These are phyloP conservation scores for Tychaedon coryphoeus DNA, from an alignment of 2,113 vertebrate genomes.

Conservation along the genomic window DNA sequence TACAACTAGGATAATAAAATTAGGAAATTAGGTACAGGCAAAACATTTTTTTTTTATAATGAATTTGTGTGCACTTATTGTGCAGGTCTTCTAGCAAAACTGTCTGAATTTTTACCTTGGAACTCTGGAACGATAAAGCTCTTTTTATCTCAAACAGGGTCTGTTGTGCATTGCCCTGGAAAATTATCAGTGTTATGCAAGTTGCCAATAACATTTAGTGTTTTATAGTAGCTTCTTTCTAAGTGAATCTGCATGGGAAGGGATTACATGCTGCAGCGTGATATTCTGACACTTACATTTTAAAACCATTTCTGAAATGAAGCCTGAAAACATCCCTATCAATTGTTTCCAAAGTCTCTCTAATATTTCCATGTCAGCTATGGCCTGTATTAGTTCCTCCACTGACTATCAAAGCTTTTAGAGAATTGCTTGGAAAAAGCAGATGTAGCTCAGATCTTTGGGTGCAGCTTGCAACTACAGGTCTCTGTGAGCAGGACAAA, in stretches of 20 bases:
- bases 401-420: neutral
- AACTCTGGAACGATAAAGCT: neutral
- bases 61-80: neutral
- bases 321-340: neutral
- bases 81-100: neutral
- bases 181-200: neutral
- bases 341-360: neutral
- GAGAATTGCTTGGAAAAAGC: neutral
- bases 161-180: neutral
- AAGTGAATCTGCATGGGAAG: neutral
- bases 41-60: neutral
- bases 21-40: neutral
- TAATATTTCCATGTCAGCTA: neutral
- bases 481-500: neutral
- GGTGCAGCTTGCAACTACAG: neutral
- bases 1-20: neutral
- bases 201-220: neutral
- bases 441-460: neutral
- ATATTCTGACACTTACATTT: neutral
- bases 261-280: neutral
- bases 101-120: neutral
- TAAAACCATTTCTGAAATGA: neutral
- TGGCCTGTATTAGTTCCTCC: neutral
- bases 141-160: conserved; percentile 4
- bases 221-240: neutral